Base-by-base conservation (phyloP, 2,113 vertebrate species). In the Emydura subglobosa region DNA sequence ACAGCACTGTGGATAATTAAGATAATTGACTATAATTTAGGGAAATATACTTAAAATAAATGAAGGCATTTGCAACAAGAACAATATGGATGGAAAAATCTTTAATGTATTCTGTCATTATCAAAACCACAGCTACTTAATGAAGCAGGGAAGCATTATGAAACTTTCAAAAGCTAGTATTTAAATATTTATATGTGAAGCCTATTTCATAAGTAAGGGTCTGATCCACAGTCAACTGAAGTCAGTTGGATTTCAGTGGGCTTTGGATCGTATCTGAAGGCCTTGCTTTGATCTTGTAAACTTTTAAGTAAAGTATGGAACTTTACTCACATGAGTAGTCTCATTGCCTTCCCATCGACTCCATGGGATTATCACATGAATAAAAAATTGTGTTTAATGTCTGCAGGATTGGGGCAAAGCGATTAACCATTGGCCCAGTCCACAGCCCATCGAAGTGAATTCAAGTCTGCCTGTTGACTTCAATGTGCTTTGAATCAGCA, bases 1-100 rank as follows among this genome's bases (percentile, higher is more conserved):
- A 86, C 88, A 87, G 94, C 78, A 93, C 81, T 65, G 51, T 81
- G 44, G 29, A 80, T 80, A 93, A 93, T 91, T 85, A 88, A 97
- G 91, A 95, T 91, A 78, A 96, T 83, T 91, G 74, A 87, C 87
- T 19, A n/a, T 93, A 89, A 79, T 87, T 68, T 82, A 87, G 47
- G n/a, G 47, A 82, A 79, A 39, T 3, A 51, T 76, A 78, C 6
- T 12, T 83, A 81, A 85, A 68, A 54, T 85, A 50, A 81, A 59
- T 50, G 59, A 11, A 49, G 47, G 55, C 31, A 25, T 74, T 82
- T 79, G 34, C 42, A 14, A 22, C 14, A 42, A 54, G 34, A 34
- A 44, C 31, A 34, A 76, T 76, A 27, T 50, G 19, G 19, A 22
- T 54, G 86, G 42, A 82, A 44, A 82, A 16, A 76, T 76, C 25